Base-by-base conservation (phyloP, 2,888 invertebrate genomes). In the Prenolepis imparis region DNA sequence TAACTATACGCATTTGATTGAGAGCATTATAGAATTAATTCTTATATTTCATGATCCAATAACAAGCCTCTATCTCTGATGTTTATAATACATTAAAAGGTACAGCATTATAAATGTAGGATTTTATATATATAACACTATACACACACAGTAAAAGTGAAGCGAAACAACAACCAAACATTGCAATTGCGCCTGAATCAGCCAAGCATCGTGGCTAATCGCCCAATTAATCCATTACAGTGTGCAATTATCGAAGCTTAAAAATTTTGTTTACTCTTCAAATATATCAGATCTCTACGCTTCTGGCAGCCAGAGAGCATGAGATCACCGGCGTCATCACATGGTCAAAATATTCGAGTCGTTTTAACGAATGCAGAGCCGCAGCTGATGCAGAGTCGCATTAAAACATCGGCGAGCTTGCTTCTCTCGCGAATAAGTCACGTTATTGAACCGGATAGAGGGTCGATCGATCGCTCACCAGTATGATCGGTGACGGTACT, bases 241-340 rank as follows among this genome's bases (percentile, higher is more conserved):
- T 36, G 36, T 36, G 8, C 52, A 28, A 70, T 70, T 55, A 32
- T 28, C 15, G 32, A 28, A 39, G 41, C 2, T 15, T 24, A 59
- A 80, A 80, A 44, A 59, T 80, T 12, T 28, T 73, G 73, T 59
- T 80, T 80, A 80, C 73, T 24, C 32, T 44, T 18, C 9, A 8
- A 18, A 44, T 4, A 55, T 21, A n/a, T 57, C 44, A 39, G 73
- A 48, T 59, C 11, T 59, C 15, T 57, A 32, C 72, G 70, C 41
- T 73, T 72, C 73, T 80, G 78, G 78, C 78, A 80, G 44, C 57
- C 21, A 44, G 36, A 36, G 36, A 36, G 36, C 18, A 24, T 9
- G 78, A 41, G 59, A 72, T 59, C 18, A 44, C 15, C 59, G 44
- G 73, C 73, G 78, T 70, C 78, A 78, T 72, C 57, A 32, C 28